Percentiles rank a stretch among this genome's conserved stretches.
Conservation (phyloP, 2,888 invertebrate genomes). For the Acanthosepion esculentum region DNA sequence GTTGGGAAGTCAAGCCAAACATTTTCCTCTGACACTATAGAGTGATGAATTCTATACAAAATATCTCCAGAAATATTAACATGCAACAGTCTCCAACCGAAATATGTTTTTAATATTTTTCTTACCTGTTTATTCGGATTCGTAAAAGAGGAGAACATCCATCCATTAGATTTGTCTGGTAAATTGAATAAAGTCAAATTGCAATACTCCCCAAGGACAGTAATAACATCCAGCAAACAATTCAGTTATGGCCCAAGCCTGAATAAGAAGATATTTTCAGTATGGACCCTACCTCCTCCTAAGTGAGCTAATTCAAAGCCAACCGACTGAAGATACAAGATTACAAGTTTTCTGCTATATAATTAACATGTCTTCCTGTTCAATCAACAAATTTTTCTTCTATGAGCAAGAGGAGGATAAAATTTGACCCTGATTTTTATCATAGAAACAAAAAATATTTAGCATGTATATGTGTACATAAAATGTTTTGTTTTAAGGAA, state of each 20-base stretch:
- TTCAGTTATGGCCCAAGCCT: slow-evolving; percentile 15
- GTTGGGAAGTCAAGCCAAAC: too few species aligned
- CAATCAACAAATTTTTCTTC: background rate
- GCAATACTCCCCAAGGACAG: background rate
- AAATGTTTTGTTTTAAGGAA: too few species aligned
- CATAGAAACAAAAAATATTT: background rate
- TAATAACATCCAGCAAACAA: background rate
- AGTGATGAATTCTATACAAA: background rate
- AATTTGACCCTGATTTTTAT: background rate
- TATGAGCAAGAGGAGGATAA: background rate
- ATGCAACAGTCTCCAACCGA: background rate
- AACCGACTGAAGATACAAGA: background rate
- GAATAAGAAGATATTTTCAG: background rate
- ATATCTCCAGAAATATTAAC: background rate
- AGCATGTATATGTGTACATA: background rate
- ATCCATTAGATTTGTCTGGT: background rate
- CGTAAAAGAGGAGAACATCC: slow-evolving; percentile 1
- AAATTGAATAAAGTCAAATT: background rate
- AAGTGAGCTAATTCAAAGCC: background rate
- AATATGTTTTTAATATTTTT: background rate
- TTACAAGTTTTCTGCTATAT: background rate
- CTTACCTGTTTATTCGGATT: slow-evolving; percentile 21
- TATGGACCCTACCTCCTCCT: background rate
- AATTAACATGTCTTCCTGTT: background rate
- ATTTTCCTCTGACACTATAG: too few species aligned